Evolutionary conservation across 2,113 vertebrate genomes (phyloP), one percentile per base, ranked within the genome.

Genomic region (Oncorhynchus gorbuscha): DNA sequence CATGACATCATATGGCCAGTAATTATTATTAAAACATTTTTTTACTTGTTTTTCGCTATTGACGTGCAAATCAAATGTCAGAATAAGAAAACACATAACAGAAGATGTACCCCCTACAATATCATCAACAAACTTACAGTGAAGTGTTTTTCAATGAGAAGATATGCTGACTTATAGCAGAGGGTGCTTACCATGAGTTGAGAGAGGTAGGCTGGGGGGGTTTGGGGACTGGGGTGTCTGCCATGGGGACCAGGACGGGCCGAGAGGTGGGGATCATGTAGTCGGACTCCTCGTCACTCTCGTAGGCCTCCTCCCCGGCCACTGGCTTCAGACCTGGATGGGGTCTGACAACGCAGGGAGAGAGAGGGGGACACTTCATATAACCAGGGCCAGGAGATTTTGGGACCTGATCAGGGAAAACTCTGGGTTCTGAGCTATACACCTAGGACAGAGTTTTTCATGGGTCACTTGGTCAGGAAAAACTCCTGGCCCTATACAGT

Each of bases 181-280:
- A 51, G 58, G 28, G 7, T 58, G 13, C 78, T 71, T 88, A 94
- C 94, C 92, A 84, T n/a, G 88, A 86, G 80, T 84, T 91, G 73
- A 81, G 75, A 14, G 82, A 4, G n/a, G 79, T 91, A 68, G 90
- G 79, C 69, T 82, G 85, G 4, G 91, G 92, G 48, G 87, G 90
- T 75, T 94, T 88, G 69, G 86, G 84, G 69, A 90, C 80, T 1
- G 82, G 76, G 18, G 79, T 64, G 39, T 45, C 71, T 22, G 89
- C 24, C 39, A 90, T 70, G 62, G 91, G 88, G 66, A 92, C 91
- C 71, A 95, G 88, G 58, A 94, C 76, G 1, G 97, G 98, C 45
- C 95, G 93, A 3, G 97, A 99, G 28, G 95, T 96, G 1, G 98
- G 98, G 35, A 95, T 95, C 98, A 99, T 99, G 90, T 99, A 99